Conservation (phyloP, 2,113 vertebrate species). For the Mormyrus iriodes region DNA sequence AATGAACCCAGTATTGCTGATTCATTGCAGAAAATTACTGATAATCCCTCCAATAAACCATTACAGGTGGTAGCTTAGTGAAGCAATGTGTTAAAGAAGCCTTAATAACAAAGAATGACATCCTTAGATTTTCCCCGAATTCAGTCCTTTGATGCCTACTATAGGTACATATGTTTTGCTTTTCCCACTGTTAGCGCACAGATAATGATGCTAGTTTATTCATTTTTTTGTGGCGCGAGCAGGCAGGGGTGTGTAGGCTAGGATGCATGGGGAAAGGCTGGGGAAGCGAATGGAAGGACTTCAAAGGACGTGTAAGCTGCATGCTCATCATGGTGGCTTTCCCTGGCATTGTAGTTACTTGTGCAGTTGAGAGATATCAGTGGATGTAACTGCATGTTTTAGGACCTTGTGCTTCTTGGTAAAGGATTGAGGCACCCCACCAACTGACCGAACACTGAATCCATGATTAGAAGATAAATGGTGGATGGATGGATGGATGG, state of each 20-base stretch:
- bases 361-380: not conserved
- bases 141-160: not conserved
- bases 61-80: not conserved
- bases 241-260: not conserved
- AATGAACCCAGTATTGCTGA: not conserved
- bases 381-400: not conserved
- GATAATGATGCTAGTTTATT: not conserved
- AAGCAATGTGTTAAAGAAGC: not conserved
- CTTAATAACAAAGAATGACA: not conserved
- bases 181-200: not conserved
- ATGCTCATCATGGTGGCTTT: not conserved
- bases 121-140: not conserved
- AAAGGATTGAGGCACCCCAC: not conserved
- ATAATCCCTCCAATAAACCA: not conserved
- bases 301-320: not conserved
- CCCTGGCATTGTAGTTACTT: not conserved
- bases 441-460: not conserved
- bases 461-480: not conserved
- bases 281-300: not conserved
- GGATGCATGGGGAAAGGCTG: not conserved
- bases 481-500: not conserved
- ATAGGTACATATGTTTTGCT: not conserved
- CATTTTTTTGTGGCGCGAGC: not conserved
- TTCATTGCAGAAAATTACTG: not conserved
- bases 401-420: not conserved